phyloP scores from a whole-genome alignment of 1,140 invertebrate species.

The Drosophila sechellia region DNA sequence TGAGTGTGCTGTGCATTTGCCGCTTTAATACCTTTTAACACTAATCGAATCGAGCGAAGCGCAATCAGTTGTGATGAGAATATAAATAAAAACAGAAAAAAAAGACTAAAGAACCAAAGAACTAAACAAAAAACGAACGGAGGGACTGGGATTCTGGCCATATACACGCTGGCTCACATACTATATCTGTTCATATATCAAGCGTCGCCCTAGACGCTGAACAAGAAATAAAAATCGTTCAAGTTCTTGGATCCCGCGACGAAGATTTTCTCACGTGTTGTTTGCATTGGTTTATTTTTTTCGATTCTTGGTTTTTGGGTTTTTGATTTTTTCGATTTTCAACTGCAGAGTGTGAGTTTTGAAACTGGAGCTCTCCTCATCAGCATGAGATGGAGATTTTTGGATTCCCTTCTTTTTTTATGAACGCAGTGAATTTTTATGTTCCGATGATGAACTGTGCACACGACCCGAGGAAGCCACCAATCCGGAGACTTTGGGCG shows the following conservation, averaged over 20 bases:
- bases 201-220: slow-evolving; percentile 72
- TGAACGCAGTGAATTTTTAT: slow-evolving; percentile 82
- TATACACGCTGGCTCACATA: slow-evolving; percentile 29
- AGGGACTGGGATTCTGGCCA: slow-evolving; percentile 47
- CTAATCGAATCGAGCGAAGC: slow-evolving; percentile 82
- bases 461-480: slow-evolving; percentile 56
- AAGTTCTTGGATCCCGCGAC: slow-evolving; percentile 69
- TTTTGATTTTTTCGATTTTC: slow-evolving; percentile 58
- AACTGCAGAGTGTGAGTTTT: slow-evolving; percentile 48
- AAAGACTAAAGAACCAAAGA: not conserved
- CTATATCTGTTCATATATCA: slow-evolving; percentile 35
- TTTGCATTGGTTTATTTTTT: slow-evolving; percentile 81
- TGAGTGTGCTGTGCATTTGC: slow-evolving; percentile 76
- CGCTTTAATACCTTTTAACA: slow-evolving; percentile 83
- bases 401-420: slow-evolving; percentile 42
- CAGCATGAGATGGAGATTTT: slow-evolving; percentile 80
- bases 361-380: slow-evolving; percentile 77
- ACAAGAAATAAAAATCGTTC: slow-evolving; percentile 83
- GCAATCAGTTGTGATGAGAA: slow-evolving; percentile 83
- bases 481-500: slow-evolving; percentile 48
- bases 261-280: slow-evolving; percentile 82
- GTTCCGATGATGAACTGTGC: slow-evolving; percentile 81
- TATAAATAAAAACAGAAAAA: slow-evolving; percentile 71
- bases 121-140: slow-evolving; percentile 54
- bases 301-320: slow-evolving; percentile 52